A percentile compares a stretch with the other conserved stretches of the same genome.
phyloP scores from a whole-genome alignment of 2,888 invertebrate genomes.

The Catocala nupta region DNA sequence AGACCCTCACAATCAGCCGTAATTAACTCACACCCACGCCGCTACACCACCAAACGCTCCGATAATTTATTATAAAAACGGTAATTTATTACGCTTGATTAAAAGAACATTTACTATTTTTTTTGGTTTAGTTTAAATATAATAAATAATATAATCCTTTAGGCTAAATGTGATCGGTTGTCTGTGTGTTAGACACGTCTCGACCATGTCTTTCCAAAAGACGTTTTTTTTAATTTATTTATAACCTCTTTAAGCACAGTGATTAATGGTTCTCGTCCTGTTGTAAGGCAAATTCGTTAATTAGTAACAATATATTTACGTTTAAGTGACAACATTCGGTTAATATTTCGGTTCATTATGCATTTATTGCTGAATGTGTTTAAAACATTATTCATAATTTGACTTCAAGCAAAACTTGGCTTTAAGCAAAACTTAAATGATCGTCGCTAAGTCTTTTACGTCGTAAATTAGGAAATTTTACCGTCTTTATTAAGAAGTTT shows the following conservation, averaged over 20 bases:
- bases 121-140: constrained; percentile 22
- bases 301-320: constrained; percentile 50
- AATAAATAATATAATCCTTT: constrained; percentile 38
- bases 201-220: constrained; percentile 37
- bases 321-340: constrained; percentile 31
- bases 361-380: no score
- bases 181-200: constrained; percentile 25
- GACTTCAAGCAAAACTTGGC: no score
- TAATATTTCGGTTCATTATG: constrained; percentile 2
- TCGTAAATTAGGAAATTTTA: no score
- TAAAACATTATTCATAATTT: no score
- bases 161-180: constrained; percentile 28
- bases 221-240: constrained; percentile 39
- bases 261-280: constrained; percentile 52
- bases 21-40: no score
- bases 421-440: no score
- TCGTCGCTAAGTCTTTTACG: no score
- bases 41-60: no score
- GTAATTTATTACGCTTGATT: constrained; percentile 33
- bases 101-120: constrained; percentile 18
- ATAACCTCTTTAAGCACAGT: constrained; percentile 42
- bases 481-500: no score
- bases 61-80: neutral
- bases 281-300: constrained; percentile 50
- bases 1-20: no score